These are phyloP conservation scores for Andrena bicolor DNA, from an alignment of 2,888 invertebrate genomes.

Conservation along the genomic window DNA sequence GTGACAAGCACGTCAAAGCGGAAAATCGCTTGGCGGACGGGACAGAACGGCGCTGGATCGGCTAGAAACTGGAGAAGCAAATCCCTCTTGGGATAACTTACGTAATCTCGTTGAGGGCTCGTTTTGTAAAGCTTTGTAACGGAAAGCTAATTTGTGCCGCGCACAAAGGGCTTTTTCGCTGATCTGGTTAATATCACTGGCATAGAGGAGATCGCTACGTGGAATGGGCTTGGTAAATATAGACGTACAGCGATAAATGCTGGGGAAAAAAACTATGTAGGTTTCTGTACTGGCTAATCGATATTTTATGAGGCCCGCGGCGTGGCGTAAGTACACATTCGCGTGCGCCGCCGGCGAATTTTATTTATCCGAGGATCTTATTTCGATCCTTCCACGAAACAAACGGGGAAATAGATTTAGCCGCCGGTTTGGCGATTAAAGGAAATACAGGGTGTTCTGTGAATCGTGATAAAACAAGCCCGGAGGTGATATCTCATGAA, in stretches of 20 bases:
- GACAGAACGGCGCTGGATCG: not conserved
- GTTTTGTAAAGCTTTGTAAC: constrained; percentile 32
- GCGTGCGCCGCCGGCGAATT: constrained; percentile 27
- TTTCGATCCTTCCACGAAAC: constrained; percentile 2
- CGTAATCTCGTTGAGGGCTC: constrained; percentile 23
- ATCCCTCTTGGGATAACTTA: constrained; percentile 22
- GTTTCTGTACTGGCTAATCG: constrained; percentile 45
- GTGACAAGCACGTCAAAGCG: constrained; percentile 3
- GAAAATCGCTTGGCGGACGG: constrained; percentile 12
- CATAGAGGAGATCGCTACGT: constrained; percentile 9
- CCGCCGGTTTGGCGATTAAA: not conserved
- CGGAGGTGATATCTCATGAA: not conserved
- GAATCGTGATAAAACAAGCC: not conserved
- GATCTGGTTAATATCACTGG: constrained; percentile 41
- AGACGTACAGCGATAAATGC: constrained; percentile 32
- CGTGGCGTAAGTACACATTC: constrained; percentile 18
- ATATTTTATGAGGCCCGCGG: constrained; percentile 39
- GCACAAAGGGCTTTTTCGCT: constrained; percentile 32
- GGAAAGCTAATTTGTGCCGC: constrained; percentile 13
- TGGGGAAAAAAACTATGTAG: constrained; percentile 33
- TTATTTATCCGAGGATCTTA: constrained; percentile 30
- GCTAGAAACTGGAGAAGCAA: not conserved
- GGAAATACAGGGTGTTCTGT: not conserved
- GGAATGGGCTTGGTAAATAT: constrained; percentile 32
- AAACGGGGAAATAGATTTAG: constrained; percentile 5